Evolutionary conservation across 2,888 invertebrate species (phyloP).

Genomic region (Slavum lentiscoides): DNA sequence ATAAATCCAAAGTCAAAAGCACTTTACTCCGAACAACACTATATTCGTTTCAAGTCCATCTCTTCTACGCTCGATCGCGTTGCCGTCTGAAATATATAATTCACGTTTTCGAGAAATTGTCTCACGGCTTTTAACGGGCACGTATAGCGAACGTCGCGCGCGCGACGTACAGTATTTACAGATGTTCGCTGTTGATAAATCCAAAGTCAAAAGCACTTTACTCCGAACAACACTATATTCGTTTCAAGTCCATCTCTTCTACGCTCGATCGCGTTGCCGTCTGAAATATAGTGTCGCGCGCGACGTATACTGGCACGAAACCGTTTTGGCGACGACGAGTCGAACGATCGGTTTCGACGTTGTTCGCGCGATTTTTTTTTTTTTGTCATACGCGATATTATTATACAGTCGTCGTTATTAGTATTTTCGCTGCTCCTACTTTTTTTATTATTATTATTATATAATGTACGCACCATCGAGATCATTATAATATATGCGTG

Average conservation of each 20-base stretch:
- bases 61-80: too few species aligned
- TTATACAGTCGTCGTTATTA: not conserved
- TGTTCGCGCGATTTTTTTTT: too few species aligned
- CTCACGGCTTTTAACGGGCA: too few species aligned
- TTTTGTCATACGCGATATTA: not conserved
- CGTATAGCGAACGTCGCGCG: not conserved
- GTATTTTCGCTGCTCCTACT: not conserved
- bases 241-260: too few species aligned
- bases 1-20: conserved; percentile 45
- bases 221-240: not conserved
- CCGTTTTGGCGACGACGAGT: too few species aligned
- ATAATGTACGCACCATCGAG: not conserved
- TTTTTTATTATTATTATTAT: not conserved
- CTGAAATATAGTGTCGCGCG: too few species aligned
- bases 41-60: too few species aligned
- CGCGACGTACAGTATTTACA: conserved; percentile 8
- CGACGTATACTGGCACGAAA: too few species aligned
- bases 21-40: conserved; percentile 6
- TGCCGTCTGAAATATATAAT: too few species aligned
- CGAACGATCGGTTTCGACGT: too few species aligned
- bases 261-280: too few species aligned
- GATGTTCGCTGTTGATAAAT: conserved; percentile 45
- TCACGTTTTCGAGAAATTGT: too few species aligned
- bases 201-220: conserved; percentile 42
- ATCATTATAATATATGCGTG: not conserved